phyloP scores from a whole-genome alignment of 23 tunicate genomes.

The Diplosoma virens region DNA sequence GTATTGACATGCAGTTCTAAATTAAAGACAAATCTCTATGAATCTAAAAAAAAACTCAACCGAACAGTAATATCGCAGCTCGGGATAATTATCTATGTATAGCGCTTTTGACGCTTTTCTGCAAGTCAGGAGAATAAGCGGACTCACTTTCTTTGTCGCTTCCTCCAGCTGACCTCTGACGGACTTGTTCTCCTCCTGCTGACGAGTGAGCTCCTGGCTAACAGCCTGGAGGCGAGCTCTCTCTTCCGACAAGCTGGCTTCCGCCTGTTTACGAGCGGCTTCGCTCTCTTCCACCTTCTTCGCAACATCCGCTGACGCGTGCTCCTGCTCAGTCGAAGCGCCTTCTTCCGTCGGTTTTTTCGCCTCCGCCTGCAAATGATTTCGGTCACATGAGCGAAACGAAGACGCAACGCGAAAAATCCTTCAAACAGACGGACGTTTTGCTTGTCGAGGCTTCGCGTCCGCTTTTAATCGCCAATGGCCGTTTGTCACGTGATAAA shows the following conservation, averaged over 20 bases:
- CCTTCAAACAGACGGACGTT: too few relatives aligned
- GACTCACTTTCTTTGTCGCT: constrained; percentile 25
- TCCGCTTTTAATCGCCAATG: too few relatives aligned
- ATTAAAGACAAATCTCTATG: too few relatives aligned
- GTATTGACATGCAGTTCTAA: too few relatives aligned
- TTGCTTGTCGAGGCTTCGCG: too few relatives aligned
- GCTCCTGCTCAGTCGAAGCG: constrained; percentile 1
- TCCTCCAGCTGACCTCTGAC: constrained; percentile 21
- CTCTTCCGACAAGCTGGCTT: constrained; percentile 51
- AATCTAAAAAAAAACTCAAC: too few relatives aligned
- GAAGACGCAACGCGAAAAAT: too few relatives aligned
- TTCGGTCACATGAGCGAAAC: too few relatives aligned
- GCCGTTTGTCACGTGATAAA: too few relatives aligned
- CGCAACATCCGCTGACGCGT: constrained; percentile 15
- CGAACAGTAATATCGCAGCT: too few relatives aligned
- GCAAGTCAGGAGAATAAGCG: too few relatives aligned
- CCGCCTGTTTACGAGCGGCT: constrained; percentile 43
- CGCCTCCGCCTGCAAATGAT: constrained; percentile 31
- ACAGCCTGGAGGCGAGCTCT: constrained; percentile 40
- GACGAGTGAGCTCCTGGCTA: constrained; percentile 31
- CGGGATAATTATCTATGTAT: not conserved
- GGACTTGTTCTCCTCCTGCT: constrained; percentile 23
- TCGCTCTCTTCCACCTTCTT: constrained; percentile 12
- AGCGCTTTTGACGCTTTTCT: too few relatives aligned
- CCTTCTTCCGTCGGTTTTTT: constrained; percentile 27